These are phyloP conservation scores for Poecilia gillii DNA, from an alignment of 2,797 vertebrate genomes.

Conservation along the genomic window DNA sequence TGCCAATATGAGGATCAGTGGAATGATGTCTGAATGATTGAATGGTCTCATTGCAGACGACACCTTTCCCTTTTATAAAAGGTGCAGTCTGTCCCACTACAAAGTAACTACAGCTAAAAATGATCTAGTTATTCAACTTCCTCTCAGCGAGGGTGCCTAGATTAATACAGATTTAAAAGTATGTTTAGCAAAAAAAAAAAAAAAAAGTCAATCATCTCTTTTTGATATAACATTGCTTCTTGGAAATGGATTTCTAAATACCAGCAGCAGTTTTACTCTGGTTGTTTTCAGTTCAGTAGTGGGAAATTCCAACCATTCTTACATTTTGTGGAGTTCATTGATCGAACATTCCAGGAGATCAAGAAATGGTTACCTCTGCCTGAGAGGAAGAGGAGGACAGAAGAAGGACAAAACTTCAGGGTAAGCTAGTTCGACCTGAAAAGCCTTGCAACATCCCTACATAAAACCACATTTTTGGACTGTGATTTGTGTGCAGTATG, in stretches of 20 bases:
- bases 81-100: constrained; percentile 19
- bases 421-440: neutral
- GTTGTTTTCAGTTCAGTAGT: neutral
- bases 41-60: neutral
- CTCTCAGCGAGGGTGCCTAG: neutral
- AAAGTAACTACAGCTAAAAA: constrained; percentile 8
- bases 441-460: neutral
- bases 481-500: neutral
- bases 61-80: constrained; percentile 3
- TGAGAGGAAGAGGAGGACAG: too few relatives aligned
- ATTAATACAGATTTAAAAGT: neutral
- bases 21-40: neutral
- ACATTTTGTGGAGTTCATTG: neutral
- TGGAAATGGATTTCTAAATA: neutral
- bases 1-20: neutral
- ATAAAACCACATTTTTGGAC: neutral
- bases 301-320: neutral
- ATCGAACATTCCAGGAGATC: neutral
- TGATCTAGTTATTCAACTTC: constrained; percentile 3
- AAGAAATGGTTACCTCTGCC: neutral
- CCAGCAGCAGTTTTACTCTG: neutral
- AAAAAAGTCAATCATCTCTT: neutral
- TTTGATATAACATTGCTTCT: neutral
- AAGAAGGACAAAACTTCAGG: too few relatives aligned
- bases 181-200: neutral